A percentile compares a stretch with the other conserved stretches of the same genome.
Conservation (phyloP, 2,888 invertebrate species). For the Polietes domitor region DNA sequence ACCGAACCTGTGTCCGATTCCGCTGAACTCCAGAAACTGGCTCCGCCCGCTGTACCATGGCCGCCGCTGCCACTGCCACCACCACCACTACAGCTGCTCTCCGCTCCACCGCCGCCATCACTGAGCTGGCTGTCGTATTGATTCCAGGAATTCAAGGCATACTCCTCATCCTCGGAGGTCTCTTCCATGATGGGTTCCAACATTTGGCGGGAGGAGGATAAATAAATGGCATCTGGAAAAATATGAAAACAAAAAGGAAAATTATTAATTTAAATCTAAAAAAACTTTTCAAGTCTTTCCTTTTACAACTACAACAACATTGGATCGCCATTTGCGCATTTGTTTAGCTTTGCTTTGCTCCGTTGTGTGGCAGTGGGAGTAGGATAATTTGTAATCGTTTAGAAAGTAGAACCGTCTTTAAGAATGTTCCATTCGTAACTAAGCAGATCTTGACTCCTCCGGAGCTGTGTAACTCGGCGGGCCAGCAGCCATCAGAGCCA, state of each 20-base stretch:
- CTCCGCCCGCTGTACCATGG: slow-evolving; percentile 48
- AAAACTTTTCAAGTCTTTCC: background rate
- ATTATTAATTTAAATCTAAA: background rate
- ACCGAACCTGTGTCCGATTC: slow-evolving; percentile 93
- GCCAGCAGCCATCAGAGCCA: background rate
- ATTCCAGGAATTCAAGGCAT: slow-evolving; percentile 77
- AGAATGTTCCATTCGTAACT: slow-evolving; percentile 19
- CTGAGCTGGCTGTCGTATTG: slow-evolving; percentile 72
- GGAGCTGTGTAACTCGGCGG: background rate
- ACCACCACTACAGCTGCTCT: slow-evolving; percentile 14
- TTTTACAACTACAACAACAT: background rate
- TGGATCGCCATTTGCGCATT: slow-evolving; percentile 68
- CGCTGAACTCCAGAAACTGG: slow-evolving; percentile 82
- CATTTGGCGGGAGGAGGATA: slow-evolving; percentile 80
- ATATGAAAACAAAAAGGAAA: slow-evolving; percentile 70
- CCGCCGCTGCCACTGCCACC: slow-evolving; percentile 15
- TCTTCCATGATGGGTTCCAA: slow-evolving; percentile 94
- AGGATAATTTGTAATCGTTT: background rate
- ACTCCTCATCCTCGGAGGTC: slow-evolving; percentile 88
- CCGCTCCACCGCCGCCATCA: slow-evolving; percentile 51
- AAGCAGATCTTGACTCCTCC: slow-evolving; percentile 9
- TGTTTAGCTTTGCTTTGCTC: background rate
- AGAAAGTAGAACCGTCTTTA: slow-evolving; percentile 16
- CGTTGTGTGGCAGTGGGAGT: background rate
- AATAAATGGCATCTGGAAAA: slow-evolving; percentile 77